Percentiles rank a stretch among this genome's conserved stretches.
Conservation (phyloP, 2,113 vertebrate genomes). For the Tychaedon coryphoeus region DNA sequence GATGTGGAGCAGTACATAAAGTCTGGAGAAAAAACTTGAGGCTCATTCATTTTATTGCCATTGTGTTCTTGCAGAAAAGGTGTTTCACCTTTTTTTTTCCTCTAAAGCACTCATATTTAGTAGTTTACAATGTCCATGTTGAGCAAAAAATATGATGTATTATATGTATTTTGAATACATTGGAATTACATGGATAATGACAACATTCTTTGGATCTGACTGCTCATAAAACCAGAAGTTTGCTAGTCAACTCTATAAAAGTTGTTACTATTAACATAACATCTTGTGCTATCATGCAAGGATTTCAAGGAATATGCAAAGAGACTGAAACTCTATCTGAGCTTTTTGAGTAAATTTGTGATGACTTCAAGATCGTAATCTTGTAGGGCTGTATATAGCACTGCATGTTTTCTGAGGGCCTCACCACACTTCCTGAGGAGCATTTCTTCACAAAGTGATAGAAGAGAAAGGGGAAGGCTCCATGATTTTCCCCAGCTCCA, state of each 20-base stretch:
- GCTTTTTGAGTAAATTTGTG: background rate
- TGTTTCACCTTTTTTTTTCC: background rate
- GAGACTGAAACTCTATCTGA: background rate
- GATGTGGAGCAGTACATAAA: background rate
- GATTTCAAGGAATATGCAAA: background rate
- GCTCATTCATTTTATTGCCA: background rate
- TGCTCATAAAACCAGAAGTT: background rate
- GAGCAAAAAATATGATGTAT: background rate
- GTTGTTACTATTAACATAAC: background rate
- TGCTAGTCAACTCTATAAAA: background rate
- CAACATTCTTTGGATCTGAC: background rate
- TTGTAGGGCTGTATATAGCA: fast-evolving
- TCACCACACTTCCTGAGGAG: background rate
- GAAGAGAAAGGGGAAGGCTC: background rate
- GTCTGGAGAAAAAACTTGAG: background rate
- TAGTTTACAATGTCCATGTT: background rate
- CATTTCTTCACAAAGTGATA: background rate
- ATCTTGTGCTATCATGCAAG: background rate
- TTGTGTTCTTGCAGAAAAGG: background rate
- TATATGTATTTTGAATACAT: background rate
- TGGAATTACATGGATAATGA: background rate
- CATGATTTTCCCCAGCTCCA: background rate
- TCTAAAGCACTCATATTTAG: background rate
- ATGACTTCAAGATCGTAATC: background rate
- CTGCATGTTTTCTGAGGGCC: background rate